Evolutionary conservation across 2,113 vertebrate species (phyloP).

Genomic region (Onychostoma macrolepis): DNA sequence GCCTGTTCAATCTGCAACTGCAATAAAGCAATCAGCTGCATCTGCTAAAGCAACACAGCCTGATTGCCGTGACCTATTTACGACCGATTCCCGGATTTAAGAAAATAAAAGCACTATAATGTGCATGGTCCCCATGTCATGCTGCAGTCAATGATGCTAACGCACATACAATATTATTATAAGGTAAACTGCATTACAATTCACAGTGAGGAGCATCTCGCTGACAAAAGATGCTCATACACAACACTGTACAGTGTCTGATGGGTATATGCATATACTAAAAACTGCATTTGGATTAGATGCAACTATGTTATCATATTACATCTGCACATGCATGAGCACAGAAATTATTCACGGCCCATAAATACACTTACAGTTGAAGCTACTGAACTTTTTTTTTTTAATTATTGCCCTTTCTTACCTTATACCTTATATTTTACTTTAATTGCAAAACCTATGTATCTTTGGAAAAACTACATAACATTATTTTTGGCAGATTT

Average conservation of each 20-base stretch:
- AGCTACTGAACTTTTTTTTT: neutral
- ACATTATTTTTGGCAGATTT: no score
- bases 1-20: conserved; percentile 8
- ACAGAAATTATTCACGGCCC: neutral
- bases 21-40: conserved; percentile 22
- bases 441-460: neutral
- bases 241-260: neutral
- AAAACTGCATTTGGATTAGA: neutral
- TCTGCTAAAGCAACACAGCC: conserved; percentile 41
- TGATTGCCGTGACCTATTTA: conserved; percentile 64
- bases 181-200: neutral
- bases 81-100: conserved; percentile 39
- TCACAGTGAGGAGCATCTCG: neutral
- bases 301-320: neutral
- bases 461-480: no score
- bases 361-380: neutral
- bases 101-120: neutral
- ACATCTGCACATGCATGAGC: neutral
- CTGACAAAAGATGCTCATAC: neutral
- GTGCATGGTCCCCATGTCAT: neutral
- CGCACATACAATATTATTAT: neutral
- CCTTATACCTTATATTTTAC: no score
- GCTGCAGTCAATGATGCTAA: neutral
- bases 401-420: no score
- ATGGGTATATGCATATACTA: neutral